Evolutionary conservation across 2,888 invertebrate genomes (phyloP).

Genomic region (Merodon equestris): DNA sequence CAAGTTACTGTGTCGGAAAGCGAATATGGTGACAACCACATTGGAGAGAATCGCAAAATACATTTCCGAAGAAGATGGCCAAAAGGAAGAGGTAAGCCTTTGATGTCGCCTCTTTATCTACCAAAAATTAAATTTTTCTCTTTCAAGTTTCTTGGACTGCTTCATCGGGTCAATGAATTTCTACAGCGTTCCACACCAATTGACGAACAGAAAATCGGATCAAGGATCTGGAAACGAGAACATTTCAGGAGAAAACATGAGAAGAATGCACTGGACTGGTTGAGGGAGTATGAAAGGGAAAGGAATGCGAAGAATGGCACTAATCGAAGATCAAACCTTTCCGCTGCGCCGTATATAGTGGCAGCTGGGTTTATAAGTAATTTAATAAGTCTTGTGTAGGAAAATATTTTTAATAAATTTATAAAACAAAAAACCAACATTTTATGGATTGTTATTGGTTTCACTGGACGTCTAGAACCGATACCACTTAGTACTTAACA

Average conservation of each 20-base stretch:
- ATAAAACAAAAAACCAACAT: no score
- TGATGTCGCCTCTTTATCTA: not conserved
- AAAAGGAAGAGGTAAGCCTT: constrained; percentile 45
- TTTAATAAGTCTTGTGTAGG: constrained; percentile 47
- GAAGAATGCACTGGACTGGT: constrained; percentile 13
- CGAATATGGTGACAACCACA: not conserved
- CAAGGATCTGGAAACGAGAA: constrained; percentile 26
- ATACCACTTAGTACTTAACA: no score
- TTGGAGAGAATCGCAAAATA: constrained; percentile 40
- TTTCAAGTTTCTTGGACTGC: constrained; percentile 23
- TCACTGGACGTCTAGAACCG: no score
- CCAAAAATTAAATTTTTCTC: not conserved
- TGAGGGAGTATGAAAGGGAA: not conserved
- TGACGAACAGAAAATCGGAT: constrained; percentile 44
- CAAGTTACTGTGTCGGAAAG: constrained; percentile 69
- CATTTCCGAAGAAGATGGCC: constrained; percentile 46
- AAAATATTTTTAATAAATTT: not conserved
- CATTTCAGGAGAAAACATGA: constrained; percentile 31
- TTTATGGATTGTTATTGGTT: no score
- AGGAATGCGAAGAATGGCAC: constrained; percentile 14
- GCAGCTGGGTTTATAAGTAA: constrained; percentile 57
- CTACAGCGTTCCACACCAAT: not conserved
- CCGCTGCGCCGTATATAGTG: constrained; percentile 37
- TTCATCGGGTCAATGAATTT: constrained; percentile 19
- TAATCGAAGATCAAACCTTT: not conserved